These are phyloP conservation scores for Plecturocebus donacophilus DNA, from an alignment of 2,113 vertebrate species.

Conservation along the genomic window DNA sequence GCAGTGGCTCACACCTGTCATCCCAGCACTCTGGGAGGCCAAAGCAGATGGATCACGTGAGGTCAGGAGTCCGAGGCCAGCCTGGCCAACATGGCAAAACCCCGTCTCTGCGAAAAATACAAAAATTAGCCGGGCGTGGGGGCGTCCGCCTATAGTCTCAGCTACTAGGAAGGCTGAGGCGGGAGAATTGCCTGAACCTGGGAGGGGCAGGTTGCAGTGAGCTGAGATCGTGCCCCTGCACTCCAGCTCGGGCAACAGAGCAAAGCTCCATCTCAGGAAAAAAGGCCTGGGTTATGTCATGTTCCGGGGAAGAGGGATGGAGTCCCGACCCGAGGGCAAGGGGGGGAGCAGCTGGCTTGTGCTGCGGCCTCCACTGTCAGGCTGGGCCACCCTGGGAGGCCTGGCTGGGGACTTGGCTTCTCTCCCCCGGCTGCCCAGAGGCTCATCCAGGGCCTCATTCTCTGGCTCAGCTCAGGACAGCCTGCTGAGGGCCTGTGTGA, in stretches of 20 bases:
- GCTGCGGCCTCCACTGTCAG: too few relatives aligned
- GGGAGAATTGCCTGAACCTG: too few relatives aligned
- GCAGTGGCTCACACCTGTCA: accelerated
- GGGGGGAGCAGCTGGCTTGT: not conserved
- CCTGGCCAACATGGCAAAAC: too few relatives aligned
- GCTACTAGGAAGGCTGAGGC: too few relatives aligned
- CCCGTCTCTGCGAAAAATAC: too few relatives aligned
- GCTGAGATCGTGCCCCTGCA: not conserved
- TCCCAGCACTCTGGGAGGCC: too few relatives aligned
- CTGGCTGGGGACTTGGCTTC: not conserved
- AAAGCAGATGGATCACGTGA: too few relatives aligned
- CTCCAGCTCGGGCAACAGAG: not conserved
- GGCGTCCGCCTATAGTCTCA: too few relatives aligned
- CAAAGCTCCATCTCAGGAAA: too few relatives aligned
- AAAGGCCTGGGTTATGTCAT: not conserved
- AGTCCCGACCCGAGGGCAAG: not conserved
- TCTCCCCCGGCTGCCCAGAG: too few relatives aligned
- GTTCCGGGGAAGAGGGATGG: not conserved
- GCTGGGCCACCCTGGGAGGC: not conserved
- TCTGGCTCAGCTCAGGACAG: not conserved
- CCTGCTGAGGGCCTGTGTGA: not conserved
- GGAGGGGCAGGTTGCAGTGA: not conserved
- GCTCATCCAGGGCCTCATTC: not conserved
- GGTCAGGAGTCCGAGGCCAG: too few relatives aligned
- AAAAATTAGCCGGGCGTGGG: too few relatives aligned